Evolutionary conservation across 1,140 invertebrate species (phyloP).

Genomic region (Panagrolaimus sp.): DNA sequence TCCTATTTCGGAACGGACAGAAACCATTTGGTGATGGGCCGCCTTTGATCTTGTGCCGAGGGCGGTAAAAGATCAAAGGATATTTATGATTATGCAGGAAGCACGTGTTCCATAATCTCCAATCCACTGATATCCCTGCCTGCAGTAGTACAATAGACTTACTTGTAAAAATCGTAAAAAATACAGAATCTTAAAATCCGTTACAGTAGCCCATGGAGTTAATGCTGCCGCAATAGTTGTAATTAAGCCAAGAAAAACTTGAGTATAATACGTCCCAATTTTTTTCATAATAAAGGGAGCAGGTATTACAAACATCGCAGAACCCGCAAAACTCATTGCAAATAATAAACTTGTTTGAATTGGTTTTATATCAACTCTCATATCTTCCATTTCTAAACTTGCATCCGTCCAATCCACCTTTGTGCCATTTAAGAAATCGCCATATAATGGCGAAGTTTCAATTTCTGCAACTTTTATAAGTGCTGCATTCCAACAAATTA

Average conservation of each 20-base stretch:
- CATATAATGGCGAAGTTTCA: slow-evolving; percentile 8
- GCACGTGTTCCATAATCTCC: too few species aligned
- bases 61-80: too few species aligned
- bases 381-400: background rate
- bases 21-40: too few species aligned
- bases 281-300: background rate
- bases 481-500: slow-evolving; percentile 15
- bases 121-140: too few species aligned
- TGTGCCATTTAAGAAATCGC: background rate
- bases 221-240: background rate
- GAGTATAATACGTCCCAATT: slow-evolving; percentile 13
- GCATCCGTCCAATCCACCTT: background rate
- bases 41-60: too few species aligned
- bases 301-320: slow-evolving; percentile 5
- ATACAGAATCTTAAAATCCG: background rate
- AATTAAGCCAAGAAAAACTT: background rate
- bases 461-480: background rate
- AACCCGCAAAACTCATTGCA: slow-evolving; percentile 11
- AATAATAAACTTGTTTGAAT: slow-evolving; percentile 10
- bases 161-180: slow-evolving; percentile 12
- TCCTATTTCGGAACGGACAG: too few species aligned
- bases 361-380: background rate
- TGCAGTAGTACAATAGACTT: background rate
- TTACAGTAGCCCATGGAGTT: slow-evolving; percentile 2
- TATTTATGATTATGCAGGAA: too few species aligned